Conservation (phyloP, 2,888 invertebrate genomes). For the Carcina quercana region DNA sequence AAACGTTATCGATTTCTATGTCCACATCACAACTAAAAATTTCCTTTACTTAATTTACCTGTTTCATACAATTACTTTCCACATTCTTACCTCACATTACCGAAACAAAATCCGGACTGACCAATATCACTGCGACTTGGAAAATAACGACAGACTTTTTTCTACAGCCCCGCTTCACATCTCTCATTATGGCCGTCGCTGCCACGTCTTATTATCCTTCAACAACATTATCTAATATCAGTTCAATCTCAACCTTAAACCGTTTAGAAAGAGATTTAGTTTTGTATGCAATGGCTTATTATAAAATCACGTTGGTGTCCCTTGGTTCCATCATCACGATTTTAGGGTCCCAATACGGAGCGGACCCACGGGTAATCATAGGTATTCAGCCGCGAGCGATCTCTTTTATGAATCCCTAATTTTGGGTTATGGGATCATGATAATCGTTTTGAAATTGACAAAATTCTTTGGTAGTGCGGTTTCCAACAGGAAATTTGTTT, state of each 20-base stretch:
- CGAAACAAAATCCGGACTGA: constrained; percentile 26
- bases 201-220: constrained; percentile 47
- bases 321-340: constrained; percentile 47
- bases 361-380: constrained; percentile 53
- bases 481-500: constrained; percentile 18
- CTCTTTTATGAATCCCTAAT: constrained; percentile 58
- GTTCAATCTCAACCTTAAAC: constrained; percentile 26
- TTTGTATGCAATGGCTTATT: constrained; percentile 18
- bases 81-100: constrained; percentile 17
- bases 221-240: constrained; percentile 19
- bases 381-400: constrained; percentile 48
- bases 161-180: constrained; percentile 36
- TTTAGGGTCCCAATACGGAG: constrained; percentile 46
- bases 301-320: constrained; percentile 33
- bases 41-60: too few species aligned
- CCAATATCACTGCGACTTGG: constrained; percentile 32
- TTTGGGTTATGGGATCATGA: constrained; percentile 31
- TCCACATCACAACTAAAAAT: too few species aligned
- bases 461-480: constrained; percentile 24
- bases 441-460: constrained; percentile 47
- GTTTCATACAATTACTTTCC: not conserved
- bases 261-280: constrained; percentile 20
- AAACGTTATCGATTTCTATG: too few species aligned
- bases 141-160: constrained; percentile 47
- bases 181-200: constrained; percentile 45